A percentile compares a stretch with the other conserved stretches of the same genome.
phyloP scores from a whole-genome alignment of 2,888 invertebrate genomes.

The Hemicrepidius hirtus region DNA sequence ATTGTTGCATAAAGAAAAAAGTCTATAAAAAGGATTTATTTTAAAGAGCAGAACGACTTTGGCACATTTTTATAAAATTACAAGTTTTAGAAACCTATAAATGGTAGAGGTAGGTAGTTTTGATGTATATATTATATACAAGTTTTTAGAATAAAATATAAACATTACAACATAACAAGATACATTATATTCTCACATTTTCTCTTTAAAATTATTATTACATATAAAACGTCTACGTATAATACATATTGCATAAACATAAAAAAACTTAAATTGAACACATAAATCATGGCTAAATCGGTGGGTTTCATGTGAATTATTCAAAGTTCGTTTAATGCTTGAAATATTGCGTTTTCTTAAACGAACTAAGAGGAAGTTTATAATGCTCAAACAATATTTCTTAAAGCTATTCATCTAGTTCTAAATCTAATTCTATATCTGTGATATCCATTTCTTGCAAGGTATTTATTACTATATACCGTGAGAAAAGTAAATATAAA shows the following conservation, averaged over 20 bases:
- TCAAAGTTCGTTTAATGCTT: too few species aligned
- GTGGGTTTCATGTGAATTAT: background rate
- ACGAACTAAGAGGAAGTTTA: slow-evolving; percentile 3
- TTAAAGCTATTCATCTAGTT: slow-evolving; percentile 74
- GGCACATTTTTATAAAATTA: slow-evolving; percentile 30
- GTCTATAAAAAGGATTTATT: slow-evolving; percentile 23
- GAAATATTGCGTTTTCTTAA: slow-evolving; percentile 2
- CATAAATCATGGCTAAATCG: background rate
- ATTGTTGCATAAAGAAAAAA: slow-evolving; percentile 1
- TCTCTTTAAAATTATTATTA: slow-evolving; percentile 4
- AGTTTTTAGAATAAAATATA: slow-evolving; percentile 24
- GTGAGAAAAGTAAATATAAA: slow-evolving; percentile 90
- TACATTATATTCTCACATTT: background rate
- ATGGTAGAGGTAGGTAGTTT: slow-evolving; percentile 26
- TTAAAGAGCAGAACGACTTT: slow-evolving; percentile 5
- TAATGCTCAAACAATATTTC: slow-evolving; percentile 25
- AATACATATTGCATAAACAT: background rate
- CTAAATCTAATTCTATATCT: slow-evolving; percentile 86
- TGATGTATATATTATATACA: slow-evolving; percentile 26
- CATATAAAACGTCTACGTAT: slow-evolving; percentile 1
- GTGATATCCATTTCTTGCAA: slow-evolving; percentile 83
- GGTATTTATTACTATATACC: slow-evolving; percentile 94
- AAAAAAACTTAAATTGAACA: slow-evolving; percentile 5
- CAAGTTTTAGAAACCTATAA: slow-evolving; percentile 24
- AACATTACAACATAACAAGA: slow-evolving; percentile 10